Conservation (phyloP, 2,797 vertebrate genomes). For the Helarctos malayanus region DNA sequence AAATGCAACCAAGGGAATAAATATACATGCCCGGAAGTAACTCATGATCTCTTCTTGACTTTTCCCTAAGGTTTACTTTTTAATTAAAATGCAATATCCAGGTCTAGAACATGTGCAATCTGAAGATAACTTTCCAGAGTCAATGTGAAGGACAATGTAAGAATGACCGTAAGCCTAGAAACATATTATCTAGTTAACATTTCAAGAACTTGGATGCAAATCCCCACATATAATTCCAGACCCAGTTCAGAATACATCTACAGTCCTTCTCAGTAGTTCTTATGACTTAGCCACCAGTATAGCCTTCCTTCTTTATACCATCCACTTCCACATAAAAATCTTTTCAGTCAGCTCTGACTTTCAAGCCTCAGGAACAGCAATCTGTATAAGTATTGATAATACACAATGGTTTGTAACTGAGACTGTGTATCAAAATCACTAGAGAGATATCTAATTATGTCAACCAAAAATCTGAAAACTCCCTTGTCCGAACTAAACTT, state of each 20-base stretch:
- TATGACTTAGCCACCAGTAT: neutral
- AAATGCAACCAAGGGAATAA: neutral
- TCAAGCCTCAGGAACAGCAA: neutral
- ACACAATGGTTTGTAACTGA: conserved; percentile 26
- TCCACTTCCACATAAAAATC: neutral
- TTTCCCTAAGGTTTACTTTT: conserved; percentile 25
- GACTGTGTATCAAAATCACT: conserved; percentile 42
- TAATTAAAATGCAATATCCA: conserved; percentile 47
- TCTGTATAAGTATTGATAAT: neutral
- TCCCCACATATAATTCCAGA: neutral
- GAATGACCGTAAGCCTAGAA: neutral
- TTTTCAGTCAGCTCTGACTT: neutral
- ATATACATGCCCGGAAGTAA: neutral
- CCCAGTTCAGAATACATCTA: neutral
- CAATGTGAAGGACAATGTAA: conserved; percentile 28
- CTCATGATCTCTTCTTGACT: neutral
- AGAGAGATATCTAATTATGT: conserved; percentile 11
- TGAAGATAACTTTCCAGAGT: conserved; percentile 29
- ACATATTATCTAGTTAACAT: neutral
- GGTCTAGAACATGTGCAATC: neutral
- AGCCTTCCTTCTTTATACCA: neutral
- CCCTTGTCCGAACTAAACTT: neutral
- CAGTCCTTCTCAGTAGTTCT: neutral
- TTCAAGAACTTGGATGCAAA: neutral
- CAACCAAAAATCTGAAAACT: neutral